Base-by-base conservation (phyloP, 1,140 invertebrate species). In the Caenorhabditis brenneri region DNA sequence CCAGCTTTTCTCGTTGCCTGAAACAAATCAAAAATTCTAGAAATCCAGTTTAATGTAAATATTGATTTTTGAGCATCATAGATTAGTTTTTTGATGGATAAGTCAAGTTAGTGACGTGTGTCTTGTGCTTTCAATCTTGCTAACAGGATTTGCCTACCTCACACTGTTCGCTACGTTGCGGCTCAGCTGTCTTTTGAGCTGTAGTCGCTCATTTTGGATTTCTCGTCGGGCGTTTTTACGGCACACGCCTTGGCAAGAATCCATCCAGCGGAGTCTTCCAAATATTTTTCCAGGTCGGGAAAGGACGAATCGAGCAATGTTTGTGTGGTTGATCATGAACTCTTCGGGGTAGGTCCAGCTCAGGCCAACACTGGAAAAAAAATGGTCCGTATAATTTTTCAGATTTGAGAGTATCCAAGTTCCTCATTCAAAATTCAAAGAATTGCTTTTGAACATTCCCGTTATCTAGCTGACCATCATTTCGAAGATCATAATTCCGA, bases 301-400 rank as follows among this genome's bases (percentile, higher is more conserved):
- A 2, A 74, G 2, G 7, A 74, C 36, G 2, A 74, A 74, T 12
- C 65, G 65, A 39, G 22, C 36, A 27, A 74, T 74, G 65, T 74
- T 74, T 19, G 36, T 42, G 36, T 74, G 65, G 29, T 74, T 74
- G 36, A 74, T 39, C 65, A 74, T 74, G n/a, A 74, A 74, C 36
- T 74, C 65, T 42, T 74, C 65, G 5, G 65, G 65, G 24, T 74
- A 74, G 5, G 36, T 74, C 65, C 65, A 74, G 24, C 65, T 74
- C n/a, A 42, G n/a, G 0, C 65, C 65, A 12, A 42, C 15, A n/a
- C 65, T 74, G n/a, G 42, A 74, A 74, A 74, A 42, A n/a, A n/a
- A n/a, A n/a, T n/a, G n/a, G n/a, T n/a, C n/a, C n/a, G n/a, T n/a
- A n/a, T n/a, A n/a, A n/a, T n/a, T n/a, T n/a, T n/a, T n/a, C n/a